Evolutionary conservation across 1,140 invertebrate genomes (phyloP).

Genomic region (Drosophila pruinosa): DNA sequence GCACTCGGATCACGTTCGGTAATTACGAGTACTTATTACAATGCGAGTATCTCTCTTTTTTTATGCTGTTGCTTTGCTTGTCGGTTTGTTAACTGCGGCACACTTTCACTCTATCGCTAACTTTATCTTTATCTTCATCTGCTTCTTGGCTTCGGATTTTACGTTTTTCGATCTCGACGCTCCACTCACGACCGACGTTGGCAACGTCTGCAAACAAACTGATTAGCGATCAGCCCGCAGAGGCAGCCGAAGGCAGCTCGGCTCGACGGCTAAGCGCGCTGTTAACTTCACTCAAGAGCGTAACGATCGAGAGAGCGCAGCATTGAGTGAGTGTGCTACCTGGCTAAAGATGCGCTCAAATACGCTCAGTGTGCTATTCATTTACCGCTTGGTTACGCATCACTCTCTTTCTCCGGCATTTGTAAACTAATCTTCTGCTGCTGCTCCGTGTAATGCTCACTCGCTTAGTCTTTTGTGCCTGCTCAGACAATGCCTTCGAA

Average conservation of each 20-base stretch:
- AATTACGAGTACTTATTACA: slow-evolving; percentile 31
- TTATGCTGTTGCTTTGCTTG: slow-evolving; percentile 1
- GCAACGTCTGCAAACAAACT: slow-evolving; percentile 72
- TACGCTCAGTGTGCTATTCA: slow-evolving; percentile 50
- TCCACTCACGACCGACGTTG: slow-evolving; percentile 51
- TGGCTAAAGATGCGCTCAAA: slow-evolving; percentile 39
- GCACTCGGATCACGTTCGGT: slow-evolving; percentile 11
- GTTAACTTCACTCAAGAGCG: slow-evolving; percentile 64
- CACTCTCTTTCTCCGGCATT: background rate
- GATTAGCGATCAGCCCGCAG: slow-evolving; percentile 42
- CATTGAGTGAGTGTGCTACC: slow-evolving; percentile 24
- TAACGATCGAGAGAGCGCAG: background rate
- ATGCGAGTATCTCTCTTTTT: slow-evolving; percentile 38
- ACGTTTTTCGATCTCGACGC: slow-evolving; percentile 3
- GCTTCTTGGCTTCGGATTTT: slow-evolving; percentile 20
- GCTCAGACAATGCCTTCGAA: slow-evolving; percentile 73
- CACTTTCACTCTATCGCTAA: slow-evolving; percentile 64
- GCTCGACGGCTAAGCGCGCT: slow-evolving; percentile 24
- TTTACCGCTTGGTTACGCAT: slow-evolving; percentile 71
- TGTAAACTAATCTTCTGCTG: slow-evolving; percentile 47
- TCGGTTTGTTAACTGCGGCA: slow-evolving; percentile 19
- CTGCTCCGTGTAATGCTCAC: slow-evolving; percentile 51
- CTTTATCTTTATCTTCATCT: slow-evolving; percentile 29
- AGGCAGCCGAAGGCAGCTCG: slow-evolving; percentile 35
- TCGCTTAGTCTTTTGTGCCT: slow-evolving; percentile 62